phyloP scores from a whole-genome alignment of 2,888 invertebrate genomes.

The Acanthopleura granulata region DNA sequence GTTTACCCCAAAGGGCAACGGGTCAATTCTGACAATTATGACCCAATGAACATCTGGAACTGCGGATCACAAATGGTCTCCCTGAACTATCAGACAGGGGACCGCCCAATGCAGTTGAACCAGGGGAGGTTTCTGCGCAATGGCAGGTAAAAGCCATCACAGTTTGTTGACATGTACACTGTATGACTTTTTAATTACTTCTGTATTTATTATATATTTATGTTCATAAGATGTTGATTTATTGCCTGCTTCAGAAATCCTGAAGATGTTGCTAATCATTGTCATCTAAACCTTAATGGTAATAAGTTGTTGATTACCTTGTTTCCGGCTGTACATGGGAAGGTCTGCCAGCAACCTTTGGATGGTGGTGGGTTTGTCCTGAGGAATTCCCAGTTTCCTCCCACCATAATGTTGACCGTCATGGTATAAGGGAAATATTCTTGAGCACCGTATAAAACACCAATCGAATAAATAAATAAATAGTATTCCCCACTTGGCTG shows the following conservation, averaged over 20 bases:
- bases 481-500: too few species aligned
- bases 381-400: too few species aligned
- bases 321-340: too few species aligned
- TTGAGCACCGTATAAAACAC: too few species aligned
- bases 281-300: too few species aligned
- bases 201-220: not conserved
- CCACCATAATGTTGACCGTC: too few species aligned
- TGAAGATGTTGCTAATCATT: too few species aligned
- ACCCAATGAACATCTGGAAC: constrained; percentile 95
- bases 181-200: not conserved
- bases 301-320: too few species aligned
- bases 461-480: too few species aligned
- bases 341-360: too few species aligned
- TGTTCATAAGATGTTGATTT: not conserved
- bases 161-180: not conserved
- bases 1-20: constrained; percentile 92
- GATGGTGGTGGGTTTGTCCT: too few species aligned
- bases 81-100: constrained; percentile 96
- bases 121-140: constrained; percentile 93
- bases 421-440: too few species aligned
- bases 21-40: constrained; percentile 97
- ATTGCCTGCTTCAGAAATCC: not conserved
- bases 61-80: constrained; percentile 97
- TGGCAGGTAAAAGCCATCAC: constrained; percentile 72
- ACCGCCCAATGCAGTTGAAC: constrained; percentile 96